Evolutionary conservation across 2,797 vertebrate species (phyloP).

Genomic region (Dermochelys coriacea): DNA sequence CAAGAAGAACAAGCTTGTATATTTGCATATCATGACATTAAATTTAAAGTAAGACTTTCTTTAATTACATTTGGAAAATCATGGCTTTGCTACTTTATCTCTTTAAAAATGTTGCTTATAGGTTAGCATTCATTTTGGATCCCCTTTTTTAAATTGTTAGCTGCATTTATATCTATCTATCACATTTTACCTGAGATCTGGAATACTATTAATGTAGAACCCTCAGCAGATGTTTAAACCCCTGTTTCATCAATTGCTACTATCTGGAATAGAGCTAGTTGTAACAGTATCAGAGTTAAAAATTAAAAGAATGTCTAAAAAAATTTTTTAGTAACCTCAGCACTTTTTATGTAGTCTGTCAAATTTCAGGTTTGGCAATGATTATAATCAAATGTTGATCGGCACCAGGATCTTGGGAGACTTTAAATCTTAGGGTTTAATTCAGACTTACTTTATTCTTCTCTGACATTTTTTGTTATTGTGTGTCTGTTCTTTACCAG

Average conservation of each 20-base stretch:
- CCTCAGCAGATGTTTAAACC: neutral
- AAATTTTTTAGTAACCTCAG: slow-evolving; percentile 11
- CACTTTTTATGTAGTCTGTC: neutral
- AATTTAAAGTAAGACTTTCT: neutral
- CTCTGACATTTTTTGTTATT: neutral
- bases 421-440: slow-evolving; percentile 54
- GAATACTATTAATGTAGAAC: neutral
- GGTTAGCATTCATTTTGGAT: neutral
- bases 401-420: neutral
- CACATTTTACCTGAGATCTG: neutral
- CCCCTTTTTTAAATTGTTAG: neutral
- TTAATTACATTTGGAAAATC: neutral
- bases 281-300: slow-evolving; percentile 55
- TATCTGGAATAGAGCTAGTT: slow-evolving; percentile 47
- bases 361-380: slow-evolving; percentile 35
- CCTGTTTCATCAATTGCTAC: no score
- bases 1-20: neutral
- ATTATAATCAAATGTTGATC: slow-evolving; percentile 23
- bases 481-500: neutral
- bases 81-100: neutral
- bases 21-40: neutral
- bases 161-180: neutral
- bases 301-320: slow-evolving; percentile 48
- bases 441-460: slow-evolving; percentile 56
- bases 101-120: neutral